Percentiles rank a stretch among this genome's conserved stretches.
phyloP scores from a whole-genome alignment of 2,113 vertebrate species.

The Probosciger aterrimus region DNA sequence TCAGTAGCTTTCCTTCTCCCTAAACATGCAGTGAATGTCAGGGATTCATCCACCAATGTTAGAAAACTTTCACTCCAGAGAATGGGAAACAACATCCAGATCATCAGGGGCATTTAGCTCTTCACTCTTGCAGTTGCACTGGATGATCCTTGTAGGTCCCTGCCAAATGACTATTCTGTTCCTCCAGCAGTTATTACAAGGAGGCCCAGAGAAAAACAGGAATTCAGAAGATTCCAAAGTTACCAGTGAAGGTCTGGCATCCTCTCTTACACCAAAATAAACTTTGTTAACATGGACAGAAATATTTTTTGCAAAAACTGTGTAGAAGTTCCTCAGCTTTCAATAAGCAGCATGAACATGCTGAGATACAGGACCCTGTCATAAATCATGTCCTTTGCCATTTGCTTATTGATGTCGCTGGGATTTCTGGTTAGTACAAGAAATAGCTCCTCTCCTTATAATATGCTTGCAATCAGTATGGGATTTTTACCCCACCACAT shows the following conservation, averaged over 20 bases:
- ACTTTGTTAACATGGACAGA: not conserved
- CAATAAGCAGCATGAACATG: not conserved
- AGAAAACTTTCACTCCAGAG: not conserved
- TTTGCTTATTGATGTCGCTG: not conserved
- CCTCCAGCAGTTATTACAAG: not conserved
- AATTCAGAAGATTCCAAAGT: not conserved
- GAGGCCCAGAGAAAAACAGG: not conserved
- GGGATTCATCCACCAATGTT: not conserved
- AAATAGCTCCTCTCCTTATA: not conserved
- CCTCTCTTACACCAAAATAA: not conserved
- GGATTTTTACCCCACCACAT: fast-evolving
- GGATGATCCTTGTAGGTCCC: not conserved
- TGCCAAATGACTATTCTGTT: not conserved
- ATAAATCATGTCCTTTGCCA: not conserved
- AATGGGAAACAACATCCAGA: not conserved
- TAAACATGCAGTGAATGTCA: not conserved
- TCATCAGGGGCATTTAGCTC: not conserved
- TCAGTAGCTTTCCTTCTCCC: not conserved
- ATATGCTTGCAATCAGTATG: not conserved
- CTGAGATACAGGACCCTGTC: not conserved
- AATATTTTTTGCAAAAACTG: not conserved
- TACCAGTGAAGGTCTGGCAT: not conserved
- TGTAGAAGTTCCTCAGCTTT: not conserved
- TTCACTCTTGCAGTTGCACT: not conserved
- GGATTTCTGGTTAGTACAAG: not conserved